Percentiles rank a stretch among this genome's conserved stretches.
These are phyloP conservation scores for Aphelocoma californica DNA, from an alignment of 2,797 vertebrate species.

Conservation along the genomic window DNA sequence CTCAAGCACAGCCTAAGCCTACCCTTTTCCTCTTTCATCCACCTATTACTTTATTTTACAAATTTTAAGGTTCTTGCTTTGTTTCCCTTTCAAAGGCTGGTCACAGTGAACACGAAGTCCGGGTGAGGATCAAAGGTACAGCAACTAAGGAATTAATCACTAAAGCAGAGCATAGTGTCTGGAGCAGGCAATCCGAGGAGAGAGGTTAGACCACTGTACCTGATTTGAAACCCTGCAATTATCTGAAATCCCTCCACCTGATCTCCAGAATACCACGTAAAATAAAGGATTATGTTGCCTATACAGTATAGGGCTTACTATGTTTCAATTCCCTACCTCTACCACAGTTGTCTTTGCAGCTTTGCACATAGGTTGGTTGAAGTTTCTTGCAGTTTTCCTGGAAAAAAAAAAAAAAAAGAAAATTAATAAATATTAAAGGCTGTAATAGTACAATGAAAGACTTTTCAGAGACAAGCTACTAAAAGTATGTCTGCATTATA, in stretches of 20 bases:
- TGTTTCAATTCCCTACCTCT: constrained; percentile 81
- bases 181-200: not conserved
- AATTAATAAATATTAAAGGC: not conserved
- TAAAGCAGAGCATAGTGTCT: not conserved
- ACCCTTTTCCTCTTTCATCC: not conserved
- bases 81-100: not conserved
- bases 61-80: not conserved
- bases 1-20: not conserved
- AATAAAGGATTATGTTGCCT: not conserved
- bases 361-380: constrained; percentile 98
- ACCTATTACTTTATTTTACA: not conserved
- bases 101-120: rapidly evolving
- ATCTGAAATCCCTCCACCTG: not conserved
- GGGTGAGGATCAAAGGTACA: not conserved
- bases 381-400: constrained; percentile 96
- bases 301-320: not conserved
- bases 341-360: constrained; percentile 91
- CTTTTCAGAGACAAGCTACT: not conserved
- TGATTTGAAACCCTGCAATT: not conserved
- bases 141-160: not conserved
- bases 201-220: not conserved
- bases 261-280: not conserved
- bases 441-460: not conserved
- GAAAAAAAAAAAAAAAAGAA: not conserved
- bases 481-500: not conserved